Evolutionary conservation across 2,113 vertebrate species (phyloP), one percentile per base, ranked within the genome.

Genomic region (Bos javanicus): DNA sequence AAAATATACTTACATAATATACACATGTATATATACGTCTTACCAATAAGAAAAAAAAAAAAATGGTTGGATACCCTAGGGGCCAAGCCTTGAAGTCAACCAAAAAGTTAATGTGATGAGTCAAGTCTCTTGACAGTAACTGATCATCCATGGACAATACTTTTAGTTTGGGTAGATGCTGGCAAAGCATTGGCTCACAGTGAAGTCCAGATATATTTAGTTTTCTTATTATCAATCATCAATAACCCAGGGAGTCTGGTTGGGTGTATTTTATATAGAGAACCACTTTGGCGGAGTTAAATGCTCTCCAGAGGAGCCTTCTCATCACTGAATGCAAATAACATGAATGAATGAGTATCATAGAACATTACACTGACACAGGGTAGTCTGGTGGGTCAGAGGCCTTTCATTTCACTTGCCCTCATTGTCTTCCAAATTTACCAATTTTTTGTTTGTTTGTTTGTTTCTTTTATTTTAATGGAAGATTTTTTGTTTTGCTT

Each of bases 111-210:
- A 76, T 95, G 90, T 48, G 95, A 87, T 98, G 71, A 96, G 94
- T 93, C 89, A 64, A 97, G 82, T 91, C 57, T 95, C 54, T 83
- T 98, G 98, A 98, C 98, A 98, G 0, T 98, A 98, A 98, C 98
- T 95, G 97, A 98, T 99, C 82, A 97, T 93, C 98, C 96, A 23
- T 62, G 78, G 96, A 74, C 86, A 98, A 98, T 96, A 97, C 95
- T 78, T 98, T 98, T 98, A 82, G 93, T 96, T 98, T 92, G 95
- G 92, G 87, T 96, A 59, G 90, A 95, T 78, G 87, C 67, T 92
- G 86, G 67, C 96, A 96, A 97, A 91, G 19, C 85, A 94, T 4
- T 43, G 90, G 87, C 94, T 85, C 50, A 52, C 60, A 97, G 97
- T 97, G 97, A 98, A 91, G 83, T 91, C 92, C 54, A 87, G 62